Conservation (phyloP, 30 jellyfish, hydroid and myxozoan genomes). For the Calvadosia cruxmelitensis region DNA sequence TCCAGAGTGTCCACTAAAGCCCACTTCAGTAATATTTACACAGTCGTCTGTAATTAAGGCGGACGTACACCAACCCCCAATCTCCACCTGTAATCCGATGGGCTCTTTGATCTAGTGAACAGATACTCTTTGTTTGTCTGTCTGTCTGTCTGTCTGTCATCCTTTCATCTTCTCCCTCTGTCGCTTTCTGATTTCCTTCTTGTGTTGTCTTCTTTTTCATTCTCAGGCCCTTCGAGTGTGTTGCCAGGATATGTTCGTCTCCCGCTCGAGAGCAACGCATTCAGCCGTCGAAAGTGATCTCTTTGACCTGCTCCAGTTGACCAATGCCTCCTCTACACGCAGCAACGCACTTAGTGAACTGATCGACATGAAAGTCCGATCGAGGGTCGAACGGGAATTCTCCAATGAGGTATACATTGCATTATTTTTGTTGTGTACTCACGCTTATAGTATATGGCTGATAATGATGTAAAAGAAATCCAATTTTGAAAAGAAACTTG, state of each 20-base stretch:
- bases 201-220: not conserved
- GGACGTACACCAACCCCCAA: too few species aligned
- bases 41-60: too few species aligned
- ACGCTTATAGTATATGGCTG: not conserved
- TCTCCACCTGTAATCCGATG: not conserved
- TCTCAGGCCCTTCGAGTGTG: conserved; percentile 85
- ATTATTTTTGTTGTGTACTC: not conserved
- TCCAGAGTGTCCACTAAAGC: too few species aligned
- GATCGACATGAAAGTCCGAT: conserved; percentile 53
- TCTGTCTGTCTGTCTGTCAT: not conserved
- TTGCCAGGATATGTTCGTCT: conserved; percentile 95
- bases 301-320: conserved; percentile 1
- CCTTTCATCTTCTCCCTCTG: not conserved
- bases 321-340: conserved; percentile 56
- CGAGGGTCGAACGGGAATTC: conserved; percentile 64
- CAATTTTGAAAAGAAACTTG: too few species aligned
- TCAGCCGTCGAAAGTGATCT: conserved; percentile 29
- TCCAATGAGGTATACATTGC: conserved; percentile 59
- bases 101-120: not conserved
- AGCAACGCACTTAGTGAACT: conserved; percentile 72
- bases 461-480: too few species aligned
- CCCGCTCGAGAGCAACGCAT: conserved; percentile 73
- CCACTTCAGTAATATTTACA: too few species aligned
- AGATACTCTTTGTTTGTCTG: not conserved
- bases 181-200: not conserved